A percentile compares a stretch with the other conserved stretches of the same genome.
These are phyloP conservation scores for Enteromius anoplus DNA, from an alignment of 2,797 vertebrate genomes.

Conservation along the genomic window DNA sequence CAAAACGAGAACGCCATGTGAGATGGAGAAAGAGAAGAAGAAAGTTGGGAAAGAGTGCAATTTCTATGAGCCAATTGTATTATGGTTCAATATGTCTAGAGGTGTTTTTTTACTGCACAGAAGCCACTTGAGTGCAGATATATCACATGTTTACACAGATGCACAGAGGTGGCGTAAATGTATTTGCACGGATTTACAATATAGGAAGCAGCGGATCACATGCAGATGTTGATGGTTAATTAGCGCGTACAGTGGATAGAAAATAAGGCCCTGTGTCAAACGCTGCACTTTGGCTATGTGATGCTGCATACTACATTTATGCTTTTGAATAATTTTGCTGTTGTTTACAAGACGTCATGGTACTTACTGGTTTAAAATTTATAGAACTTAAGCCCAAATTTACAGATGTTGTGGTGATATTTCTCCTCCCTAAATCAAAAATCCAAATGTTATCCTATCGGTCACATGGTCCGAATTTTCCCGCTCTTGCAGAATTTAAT, in stretches of 20 bases:
- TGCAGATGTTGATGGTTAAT: slow-evolving; percentile 23
- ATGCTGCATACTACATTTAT: not conserved
- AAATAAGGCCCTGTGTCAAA: not conserved
- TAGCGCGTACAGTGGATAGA: not conserved
- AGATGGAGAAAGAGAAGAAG: slow-evolving; percentile 13
- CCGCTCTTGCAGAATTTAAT: no score
- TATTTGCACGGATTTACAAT: slow-evolving; percentile 11
- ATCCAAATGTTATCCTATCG: no score
- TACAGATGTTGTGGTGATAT: not conserved
- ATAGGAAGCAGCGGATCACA: slow-evolving; percentile 1
- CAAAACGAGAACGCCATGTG: not conserved
- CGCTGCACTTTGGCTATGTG: not conserved
- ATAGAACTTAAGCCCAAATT: not conserved
- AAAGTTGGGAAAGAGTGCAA: not conserved
- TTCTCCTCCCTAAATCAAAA: no score
- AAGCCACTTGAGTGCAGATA: not conserved
- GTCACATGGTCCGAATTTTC: no score
- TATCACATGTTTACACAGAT: slow-evolving; percentile 29
- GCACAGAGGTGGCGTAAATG: not conserved
- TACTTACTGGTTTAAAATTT: not conserved
- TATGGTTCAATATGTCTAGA: slow-evolving; percentile 6
- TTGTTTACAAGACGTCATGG: not conserved
- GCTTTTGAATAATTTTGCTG: not conserved
- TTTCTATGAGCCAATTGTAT: not conserved
- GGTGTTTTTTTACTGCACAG: not conserved